These are phyloP conservation scores for Megastigmus dorsalis DNA, from an alignment of 2,888 invertebrate species.

Conservation along the genomic window DNA sequence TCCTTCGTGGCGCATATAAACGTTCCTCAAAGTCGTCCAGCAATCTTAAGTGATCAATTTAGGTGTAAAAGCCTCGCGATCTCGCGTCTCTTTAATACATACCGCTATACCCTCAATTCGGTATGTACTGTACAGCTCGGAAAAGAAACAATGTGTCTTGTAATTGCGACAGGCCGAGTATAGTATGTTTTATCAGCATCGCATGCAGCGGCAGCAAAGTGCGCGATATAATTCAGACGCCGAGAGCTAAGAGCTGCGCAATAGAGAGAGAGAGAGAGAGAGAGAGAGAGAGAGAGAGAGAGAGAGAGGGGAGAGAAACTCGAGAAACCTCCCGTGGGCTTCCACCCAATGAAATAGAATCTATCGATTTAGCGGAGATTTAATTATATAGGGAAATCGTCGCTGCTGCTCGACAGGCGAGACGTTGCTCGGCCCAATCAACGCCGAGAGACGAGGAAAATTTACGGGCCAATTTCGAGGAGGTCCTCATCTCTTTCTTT, in stretches of 20 bases:
- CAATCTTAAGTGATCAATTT: conserved; percentile 48
- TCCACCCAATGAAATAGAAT: conserved; percentile 26
- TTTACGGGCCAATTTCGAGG: conserved; percentile 70
- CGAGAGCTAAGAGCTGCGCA: no score
- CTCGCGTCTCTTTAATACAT: conserved; percentile 30
- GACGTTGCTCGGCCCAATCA: conserved; percentile 24
- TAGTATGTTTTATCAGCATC: conserved; percentile 37
- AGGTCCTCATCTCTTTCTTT: conserved; percentile 58
- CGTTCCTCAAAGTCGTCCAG: conserved; percentile 39
- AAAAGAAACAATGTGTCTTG: conserved; percentile 40
- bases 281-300: no score
- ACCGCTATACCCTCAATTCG: conserved; percentile 41
- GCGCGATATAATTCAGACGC: conserved; percentile 45
- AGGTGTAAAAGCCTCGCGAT: conserved; percentile 27
- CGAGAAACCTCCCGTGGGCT: conserved; percentile 10
- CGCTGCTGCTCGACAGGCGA: conserved; percentile 13
- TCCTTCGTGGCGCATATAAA: not conserved
- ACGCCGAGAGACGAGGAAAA: conserved; percentile 64
- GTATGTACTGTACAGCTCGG: not conserved
- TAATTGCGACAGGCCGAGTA: conserved; percentile 44
- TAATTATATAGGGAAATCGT: conserved; percentile 50
- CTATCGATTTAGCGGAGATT: conserved; percentile 37
- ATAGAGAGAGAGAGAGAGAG: no score
- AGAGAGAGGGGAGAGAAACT: conserved; percentile 4
- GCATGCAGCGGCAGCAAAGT: conserved; percentile 11